phyloP scores from a whole-genome alignment of 2,888 invertebrate species.

The Caradrina kadenii region DNA sequence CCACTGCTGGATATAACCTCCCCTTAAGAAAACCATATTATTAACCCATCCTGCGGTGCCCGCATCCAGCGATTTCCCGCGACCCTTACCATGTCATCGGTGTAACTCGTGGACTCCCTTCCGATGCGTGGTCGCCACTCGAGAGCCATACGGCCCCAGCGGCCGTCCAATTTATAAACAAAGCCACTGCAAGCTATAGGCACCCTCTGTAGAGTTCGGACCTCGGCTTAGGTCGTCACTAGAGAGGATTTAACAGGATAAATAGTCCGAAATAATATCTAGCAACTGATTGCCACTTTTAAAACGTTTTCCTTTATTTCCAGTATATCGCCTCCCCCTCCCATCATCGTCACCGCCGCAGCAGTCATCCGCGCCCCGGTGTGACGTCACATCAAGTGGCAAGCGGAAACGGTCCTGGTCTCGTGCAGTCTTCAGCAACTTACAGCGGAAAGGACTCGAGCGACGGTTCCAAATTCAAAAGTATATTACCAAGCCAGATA shows the following conservation, averaged over 20 bases:
- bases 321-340: conserved; percentile 84
- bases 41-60: no score
- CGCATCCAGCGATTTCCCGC: no score
- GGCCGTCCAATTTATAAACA: no score
- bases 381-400: conserved; percentile 88
- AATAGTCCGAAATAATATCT: neutral
- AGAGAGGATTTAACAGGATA: neutral
- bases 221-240: neutral
- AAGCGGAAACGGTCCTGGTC: conserved; percentile 98
- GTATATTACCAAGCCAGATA: conserved; percentile 98
- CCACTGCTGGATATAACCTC: no score
- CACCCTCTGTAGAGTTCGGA: no score
- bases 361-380: conserved; percentile 80
- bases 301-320: conserved; percentile 7
- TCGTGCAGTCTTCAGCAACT: conserved; percentile 97
- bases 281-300: neutral
- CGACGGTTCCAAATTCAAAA: conserved; percentile 98
- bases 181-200: no score
- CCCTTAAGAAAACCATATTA: no score
- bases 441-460: conserved; percentile 98
- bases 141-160: no score
- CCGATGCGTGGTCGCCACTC: no score
- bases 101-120: no score
- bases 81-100: no score
- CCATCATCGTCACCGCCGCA: conserved; percentile 83